phyloP scores from a whole-genome alignment of 2,113 vertebrate species.

The Sialia sialis region DNA sequence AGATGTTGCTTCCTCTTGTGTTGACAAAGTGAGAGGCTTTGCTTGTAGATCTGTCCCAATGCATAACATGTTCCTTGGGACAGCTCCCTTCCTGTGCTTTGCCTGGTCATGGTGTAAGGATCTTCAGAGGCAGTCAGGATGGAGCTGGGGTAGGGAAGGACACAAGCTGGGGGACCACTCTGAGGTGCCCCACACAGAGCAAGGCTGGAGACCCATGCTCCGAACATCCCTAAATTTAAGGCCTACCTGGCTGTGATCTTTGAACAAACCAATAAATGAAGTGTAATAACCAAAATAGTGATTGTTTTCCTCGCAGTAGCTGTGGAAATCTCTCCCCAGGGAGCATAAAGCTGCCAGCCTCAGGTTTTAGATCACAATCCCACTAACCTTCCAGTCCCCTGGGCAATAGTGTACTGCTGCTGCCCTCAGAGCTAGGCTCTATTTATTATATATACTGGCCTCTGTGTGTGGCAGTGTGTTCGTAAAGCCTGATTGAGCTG shows the following conservation, averaged over 20 bases:
- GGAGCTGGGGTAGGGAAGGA: neutral
- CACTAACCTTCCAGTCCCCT: conserved; percentile 62
- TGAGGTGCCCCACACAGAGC: neutral
- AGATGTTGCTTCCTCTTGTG: accelerated
- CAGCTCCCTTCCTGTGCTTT: neutral
- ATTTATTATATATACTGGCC: conserved; percentile 61
- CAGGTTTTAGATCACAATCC: conserved; percentile 63
- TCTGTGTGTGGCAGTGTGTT: conserved; percentile 13
- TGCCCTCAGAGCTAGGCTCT: conserved; percentile 54
- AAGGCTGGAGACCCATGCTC: neutral
- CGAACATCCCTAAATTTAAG: neutral
- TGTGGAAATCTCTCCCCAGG: conserved; percentile 23
- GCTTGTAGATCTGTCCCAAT: neutral
- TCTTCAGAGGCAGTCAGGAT: neutral
- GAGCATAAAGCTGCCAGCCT: conserved; percentile 43
- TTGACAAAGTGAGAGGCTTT: neutral
- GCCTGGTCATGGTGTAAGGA: neutral
- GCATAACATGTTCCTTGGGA: neutral
- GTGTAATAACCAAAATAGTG: conserved; percentile 59
- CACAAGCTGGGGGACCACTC: neutral
- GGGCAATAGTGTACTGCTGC: conserved; percentile 50
- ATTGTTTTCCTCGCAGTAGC: conserved; percentile 42
- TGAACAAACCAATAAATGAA: conserved; percentile 60
- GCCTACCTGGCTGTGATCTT: conserved; percentile 43
- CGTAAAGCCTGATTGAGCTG: conserved; percentile 61